Evolutionary conservation across 1,140 invertebrate species (phyloP).

Genomic region (Trissolcus basalis): DNA sequence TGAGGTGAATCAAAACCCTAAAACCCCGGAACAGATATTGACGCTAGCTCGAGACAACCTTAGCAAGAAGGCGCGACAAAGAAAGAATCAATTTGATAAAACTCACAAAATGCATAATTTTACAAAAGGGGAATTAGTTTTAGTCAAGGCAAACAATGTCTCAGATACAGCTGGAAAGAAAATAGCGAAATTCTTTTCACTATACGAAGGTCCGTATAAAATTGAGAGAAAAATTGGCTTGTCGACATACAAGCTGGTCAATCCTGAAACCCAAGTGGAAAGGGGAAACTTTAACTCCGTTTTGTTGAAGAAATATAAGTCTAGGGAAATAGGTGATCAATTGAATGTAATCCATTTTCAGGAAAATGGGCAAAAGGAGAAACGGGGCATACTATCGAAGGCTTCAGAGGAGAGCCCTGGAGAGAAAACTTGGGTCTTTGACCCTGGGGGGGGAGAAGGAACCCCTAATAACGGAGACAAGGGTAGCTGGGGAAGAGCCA

Average conservation of each 20-base stretch:
- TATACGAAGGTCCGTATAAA: slow-evolving; percentile 1
- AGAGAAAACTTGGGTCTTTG: too few relatives aligned
- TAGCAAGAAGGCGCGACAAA: not conserved
- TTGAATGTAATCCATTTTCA: too few relatives aligned
- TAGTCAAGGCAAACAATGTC: not conserved
- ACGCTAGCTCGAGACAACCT: not conserved
- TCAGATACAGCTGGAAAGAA: not conserved
- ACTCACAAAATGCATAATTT: slow-evolving; percentile 61
- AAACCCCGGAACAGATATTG: slow-evolving; percentile 6
- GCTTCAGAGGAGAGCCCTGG: too few relatives aligned
- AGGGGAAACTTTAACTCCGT: not conserved
- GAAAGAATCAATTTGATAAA: not conserved
- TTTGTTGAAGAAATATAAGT: not conserved
- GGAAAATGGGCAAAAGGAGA: too few relatives aligned
- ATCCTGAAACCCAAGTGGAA: not conserved
- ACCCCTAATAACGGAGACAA: too few relatives aligned
- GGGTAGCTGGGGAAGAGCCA: too few relatives aligned
- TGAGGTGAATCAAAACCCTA: not conserved
- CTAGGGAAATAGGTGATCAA: not conserved
- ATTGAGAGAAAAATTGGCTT: not conserved
- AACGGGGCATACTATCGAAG: too few relatives aligned
- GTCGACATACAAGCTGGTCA: not conserved
- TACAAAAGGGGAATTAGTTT: not conserved
- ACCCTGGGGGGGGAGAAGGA: too few relatives aligned
- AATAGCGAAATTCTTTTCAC: not conserved